These are phyloP conservation scores for Myotis brandtii DNA, from an alignment of 2,113 vertebrate genomes.

Conservation along the genomic window DNA sequence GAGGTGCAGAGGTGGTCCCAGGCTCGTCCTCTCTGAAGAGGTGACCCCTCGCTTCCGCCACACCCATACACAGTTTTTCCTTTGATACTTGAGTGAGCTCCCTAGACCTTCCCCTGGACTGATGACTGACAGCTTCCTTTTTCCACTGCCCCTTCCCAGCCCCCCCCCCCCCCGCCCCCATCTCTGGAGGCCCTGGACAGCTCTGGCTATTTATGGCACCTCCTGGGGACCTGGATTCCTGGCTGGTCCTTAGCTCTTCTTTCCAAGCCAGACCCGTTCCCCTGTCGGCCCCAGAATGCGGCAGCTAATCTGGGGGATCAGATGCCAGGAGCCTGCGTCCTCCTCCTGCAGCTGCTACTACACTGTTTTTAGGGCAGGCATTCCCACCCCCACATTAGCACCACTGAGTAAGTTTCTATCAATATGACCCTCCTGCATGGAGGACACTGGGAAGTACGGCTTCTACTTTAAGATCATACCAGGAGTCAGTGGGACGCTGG, in stretches of 20 bases:
- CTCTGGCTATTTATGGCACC: conserved; percentile 86
- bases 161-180: not conserved
- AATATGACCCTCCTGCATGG: not conserved
- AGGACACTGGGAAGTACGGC: not conserved
- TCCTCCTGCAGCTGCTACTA: conserved; percentile 77
- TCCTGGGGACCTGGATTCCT: conserved; percentile 69
- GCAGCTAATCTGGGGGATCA: conserved; percentile 86
- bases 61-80: conserved; percentile 54
- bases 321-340: conserved; percentile 60
- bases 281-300: conserved; percentile 59
- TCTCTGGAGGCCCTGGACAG: conserved; percentile 66
- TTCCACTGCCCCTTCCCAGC: conserved; percentile 58
- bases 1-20: not conserved
- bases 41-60: not conserved
- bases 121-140: conserved; percentile 80
- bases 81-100: conserved; percentile 75
- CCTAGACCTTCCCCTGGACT: not conserved
- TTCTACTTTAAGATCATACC: not conserved
- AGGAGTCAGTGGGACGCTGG: not conserved
- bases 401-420: not conserved
- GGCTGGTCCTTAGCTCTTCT: conserved; percentile 59
- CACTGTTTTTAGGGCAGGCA: conserved; percentile 81
- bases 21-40: not conserved
- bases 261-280: conserved; percentile 68
- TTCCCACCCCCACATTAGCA: not conserved